Conservation (phyloP, 2,113 vertebrate species). For the Mellivora capensis region DNA sequence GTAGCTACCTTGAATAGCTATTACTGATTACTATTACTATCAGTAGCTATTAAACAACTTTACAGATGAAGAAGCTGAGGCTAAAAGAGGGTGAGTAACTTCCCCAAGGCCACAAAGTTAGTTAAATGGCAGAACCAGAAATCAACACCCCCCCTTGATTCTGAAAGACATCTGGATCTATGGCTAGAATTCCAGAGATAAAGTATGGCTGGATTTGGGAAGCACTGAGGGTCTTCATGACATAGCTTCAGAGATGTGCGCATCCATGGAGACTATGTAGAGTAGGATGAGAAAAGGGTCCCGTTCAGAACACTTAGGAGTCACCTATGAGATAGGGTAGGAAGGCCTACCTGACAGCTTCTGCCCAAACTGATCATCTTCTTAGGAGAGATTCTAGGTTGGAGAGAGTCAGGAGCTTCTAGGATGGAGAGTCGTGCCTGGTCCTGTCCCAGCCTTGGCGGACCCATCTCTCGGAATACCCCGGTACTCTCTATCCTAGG, state of each 20-base stretch:
- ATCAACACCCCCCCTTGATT: neutral
- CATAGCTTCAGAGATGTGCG: neutral
- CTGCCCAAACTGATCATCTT: neutral
- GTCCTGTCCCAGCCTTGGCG: neutral
- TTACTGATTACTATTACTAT: no score
- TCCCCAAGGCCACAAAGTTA: conserved; percentile 22
- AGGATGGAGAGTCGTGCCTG: neutral
- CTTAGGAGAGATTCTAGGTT: neutral
- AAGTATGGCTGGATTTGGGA: neutral
- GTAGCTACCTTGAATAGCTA: no score
- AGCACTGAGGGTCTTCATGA: neutral
- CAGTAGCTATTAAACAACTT: neutral
- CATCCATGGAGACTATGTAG: neutral
- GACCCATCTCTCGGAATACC: neutral
- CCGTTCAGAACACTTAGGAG: neutral
- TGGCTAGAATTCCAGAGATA: neutral
- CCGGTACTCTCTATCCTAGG: neutral
- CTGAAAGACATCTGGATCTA: neutral
- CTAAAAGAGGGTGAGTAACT: conserved; percentile 10
- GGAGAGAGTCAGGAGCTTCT: neutral
- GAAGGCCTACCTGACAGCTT: neutral
- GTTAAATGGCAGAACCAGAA: conserved; percentile 8
- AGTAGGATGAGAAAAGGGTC: neutral
- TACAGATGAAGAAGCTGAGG: neutral
- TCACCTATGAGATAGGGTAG: neutral